Percentiles rank a stretch among this genome's conserved stretches.
Evolutionary conservation across 1,140 invertebrate genomes (phyloP).

Genomic region (Drosophila leontia): DNA sequence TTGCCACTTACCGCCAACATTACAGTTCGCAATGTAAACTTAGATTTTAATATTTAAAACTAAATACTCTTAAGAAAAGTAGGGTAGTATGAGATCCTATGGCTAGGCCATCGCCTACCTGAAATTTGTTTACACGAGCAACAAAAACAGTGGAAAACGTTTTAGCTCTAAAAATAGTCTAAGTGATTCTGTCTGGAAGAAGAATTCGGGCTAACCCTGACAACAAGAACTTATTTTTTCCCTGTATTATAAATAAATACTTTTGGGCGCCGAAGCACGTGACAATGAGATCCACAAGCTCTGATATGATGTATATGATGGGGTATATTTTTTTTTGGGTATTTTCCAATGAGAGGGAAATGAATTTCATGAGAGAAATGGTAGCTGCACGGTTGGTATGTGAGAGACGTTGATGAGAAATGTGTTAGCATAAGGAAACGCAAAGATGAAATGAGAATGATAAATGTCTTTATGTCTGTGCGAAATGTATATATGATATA

Average conservation of each 20-base stretch:
- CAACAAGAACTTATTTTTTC: conserved; percentile 75
- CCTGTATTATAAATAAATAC: conserved; percentile 21
- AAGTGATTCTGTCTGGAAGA: conserved; percentile 35
- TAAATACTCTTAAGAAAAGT: conserved; percentile 21
- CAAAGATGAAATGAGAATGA: conserved; percentile 52
- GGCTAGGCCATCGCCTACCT: conserved; percentile 32
- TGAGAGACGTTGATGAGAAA: conserved; percentile 43
- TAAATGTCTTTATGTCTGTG: conserved; percentile 40
- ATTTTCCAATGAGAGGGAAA: conserved; percentile 39
- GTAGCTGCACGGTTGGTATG: conserved; percentile 62
- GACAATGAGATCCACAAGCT: conserved; percentile 42
- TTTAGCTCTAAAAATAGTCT: conserved; percentile 27
- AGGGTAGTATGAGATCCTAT: conserved; percentile 1
- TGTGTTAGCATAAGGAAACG: conserved; percentile 51
- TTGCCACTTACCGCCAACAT: conserved; percentile 80
- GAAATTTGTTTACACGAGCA: conserved; percentile 33
- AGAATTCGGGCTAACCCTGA: conserved; percentile 68
- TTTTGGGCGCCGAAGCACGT: conserved; percentile 59
- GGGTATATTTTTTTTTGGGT: conserved; percentile 20
- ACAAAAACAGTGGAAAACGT: conserved; percentile 17
- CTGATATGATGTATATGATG: conserved; percentile 15
- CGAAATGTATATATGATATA: conserved; percentile 44
- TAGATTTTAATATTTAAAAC: conserved; percentile 51
- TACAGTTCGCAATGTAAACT: conserved; percentile 81
- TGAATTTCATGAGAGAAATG: conserved; percentile 33